Conservation (phyloP, 2,888 invertebrate genomes). For the Chesias legatella region DNA sequence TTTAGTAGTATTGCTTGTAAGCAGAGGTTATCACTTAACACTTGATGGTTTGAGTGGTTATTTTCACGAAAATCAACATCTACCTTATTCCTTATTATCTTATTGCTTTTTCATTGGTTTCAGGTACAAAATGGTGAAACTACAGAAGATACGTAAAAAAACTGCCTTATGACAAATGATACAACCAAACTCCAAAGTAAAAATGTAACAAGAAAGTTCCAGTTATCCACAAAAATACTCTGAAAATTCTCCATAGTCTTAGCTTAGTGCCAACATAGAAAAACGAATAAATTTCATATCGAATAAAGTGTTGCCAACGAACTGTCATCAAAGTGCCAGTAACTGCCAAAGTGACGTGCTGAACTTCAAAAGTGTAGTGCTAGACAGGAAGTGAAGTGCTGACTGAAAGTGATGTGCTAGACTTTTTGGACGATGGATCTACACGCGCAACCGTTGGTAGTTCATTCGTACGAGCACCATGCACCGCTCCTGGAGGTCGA, state of each 20-base stretch:
- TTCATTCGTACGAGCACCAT: constrained; percentile 73
- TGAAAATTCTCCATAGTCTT: constrained; percentile 37
- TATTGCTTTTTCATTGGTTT: constrained; percentile 36
- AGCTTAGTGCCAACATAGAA: constrained; percentile 15
- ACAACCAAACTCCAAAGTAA: constrained; percentile 29
- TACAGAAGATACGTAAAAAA: constrained; percentile 63
- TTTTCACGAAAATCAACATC: no score
- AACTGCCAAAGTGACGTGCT: constrained; percentile 1
- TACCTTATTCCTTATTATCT: no score
- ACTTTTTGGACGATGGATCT: constrained; percentile 57
- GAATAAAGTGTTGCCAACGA: constrained; percentile 15
- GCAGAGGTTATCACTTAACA: no score
- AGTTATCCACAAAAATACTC: constrained; percentile 50
- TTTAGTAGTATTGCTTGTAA: no score
- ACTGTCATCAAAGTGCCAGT: constrained; percentile 13
- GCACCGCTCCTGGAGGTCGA: constrained; percentile 71
- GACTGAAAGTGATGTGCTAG: constrained; percentile 35
- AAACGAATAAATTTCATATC: constrained; percentile 19
- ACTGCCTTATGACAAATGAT: constrained; percentile 41
- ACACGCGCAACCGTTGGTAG: constrained; percentile 68
- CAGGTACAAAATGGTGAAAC: constrained; percentile 63
- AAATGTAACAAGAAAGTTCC: constrained; percentile 41
- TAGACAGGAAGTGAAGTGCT: background rate
- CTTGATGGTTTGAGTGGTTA: no score
- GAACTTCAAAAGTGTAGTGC: no score